These are phyloP conservation scores for Lycorma delicatula DNA, from an alignment of 1,140 invertebrate genomes.

Conservation along the genomic window DNA sequence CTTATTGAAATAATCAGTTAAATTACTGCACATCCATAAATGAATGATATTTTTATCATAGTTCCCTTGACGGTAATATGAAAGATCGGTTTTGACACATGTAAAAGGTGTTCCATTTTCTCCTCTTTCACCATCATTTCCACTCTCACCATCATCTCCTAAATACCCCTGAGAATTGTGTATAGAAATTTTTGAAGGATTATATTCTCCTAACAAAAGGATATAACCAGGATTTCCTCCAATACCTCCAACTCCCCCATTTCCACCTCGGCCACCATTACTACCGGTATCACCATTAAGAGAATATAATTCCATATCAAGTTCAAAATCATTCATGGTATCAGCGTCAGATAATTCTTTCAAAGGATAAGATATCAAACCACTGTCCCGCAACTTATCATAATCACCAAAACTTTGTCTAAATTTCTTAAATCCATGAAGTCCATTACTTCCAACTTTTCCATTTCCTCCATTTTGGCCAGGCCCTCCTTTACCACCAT, in stretches of 20 bases:
- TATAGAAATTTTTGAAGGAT: too few species aligned
- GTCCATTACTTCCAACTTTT: background rate
- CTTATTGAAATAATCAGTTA: too few species aligned
- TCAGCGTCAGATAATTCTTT: background rate
- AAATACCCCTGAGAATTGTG: too few species aligned
- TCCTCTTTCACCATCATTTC: too few species aligned
- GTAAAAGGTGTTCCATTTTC: too few species aligned
- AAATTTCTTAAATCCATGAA: background rate
- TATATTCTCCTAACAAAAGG: too few species aligned
- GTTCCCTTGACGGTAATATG: too few species aligned
- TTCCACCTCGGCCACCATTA: background rate
- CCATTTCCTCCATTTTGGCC: background rate
- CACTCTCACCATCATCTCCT: too few species aligned
- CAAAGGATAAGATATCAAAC: background rate
- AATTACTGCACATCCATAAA: too few species aligned
- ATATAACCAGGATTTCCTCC: background rate
- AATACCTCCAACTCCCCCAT: background rate
- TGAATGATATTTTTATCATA: too few species aligned
- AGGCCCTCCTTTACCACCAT: background rate
- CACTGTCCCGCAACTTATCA: background rate
- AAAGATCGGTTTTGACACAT: too few species aligned
- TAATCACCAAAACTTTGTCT: background rate
- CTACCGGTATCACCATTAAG: background rate
- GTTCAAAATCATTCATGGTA: background rate
- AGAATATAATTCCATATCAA: background rate